Evolutionary conservation across 2,113 vertebrate species (phyloP), one percentile per base, ranked within the genome.

Genomic region (Hydropotes inermis): DNA sequence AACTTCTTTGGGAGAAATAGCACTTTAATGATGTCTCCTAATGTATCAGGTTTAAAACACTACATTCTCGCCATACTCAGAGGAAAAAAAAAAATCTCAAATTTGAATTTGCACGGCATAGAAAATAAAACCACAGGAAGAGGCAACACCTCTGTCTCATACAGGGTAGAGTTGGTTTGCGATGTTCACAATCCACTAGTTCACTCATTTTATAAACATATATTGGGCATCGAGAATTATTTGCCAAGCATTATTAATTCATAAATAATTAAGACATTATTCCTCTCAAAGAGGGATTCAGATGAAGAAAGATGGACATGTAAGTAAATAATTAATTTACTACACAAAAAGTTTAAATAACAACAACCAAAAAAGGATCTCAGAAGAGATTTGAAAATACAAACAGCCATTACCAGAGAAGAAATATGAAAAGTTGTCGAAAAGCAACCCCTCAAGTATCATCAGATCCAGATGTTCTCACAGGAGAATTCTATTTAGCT

Each of bases 311-410:
- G 16, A 83, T 84, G 52, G 36, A 57, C 33, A 91, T 79, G 7
- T 43, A 30, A 43, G 60, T 52, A 87, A 87, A 84, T 83, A 90
- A 30, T 61, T 54, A 61, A 13, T 86, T 60, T 19, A 60, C 36
- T 74, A 82, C 27, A 27, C 43, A 17, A 95, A 91, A 96, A 76
- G 30, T 74, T 81, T 92, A 67, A 94, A 92, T 91, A 45, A 78
- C 21, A 9, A 70, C 85, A 86, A 79, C 85, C 82, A 95, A 43
- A 86, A 86, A 91, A 50, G 78, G 14, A 89, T 50, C 52, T 89
- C 47, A 74, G 28, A 92, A 94, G n/a, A 87, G 67, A 92, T 95
- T 84, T 96, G 54, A 96, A 82, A 92, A 81, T 43, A 83, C 36
- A 89, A 91, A 27, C 23, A 89, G 16, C 11, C 89, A 90, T 96